Evolutionary conservation across 1,140 invertebrate genomes (phyloP).

Genomic region (Zaprionus kolodkinae): DNA sequence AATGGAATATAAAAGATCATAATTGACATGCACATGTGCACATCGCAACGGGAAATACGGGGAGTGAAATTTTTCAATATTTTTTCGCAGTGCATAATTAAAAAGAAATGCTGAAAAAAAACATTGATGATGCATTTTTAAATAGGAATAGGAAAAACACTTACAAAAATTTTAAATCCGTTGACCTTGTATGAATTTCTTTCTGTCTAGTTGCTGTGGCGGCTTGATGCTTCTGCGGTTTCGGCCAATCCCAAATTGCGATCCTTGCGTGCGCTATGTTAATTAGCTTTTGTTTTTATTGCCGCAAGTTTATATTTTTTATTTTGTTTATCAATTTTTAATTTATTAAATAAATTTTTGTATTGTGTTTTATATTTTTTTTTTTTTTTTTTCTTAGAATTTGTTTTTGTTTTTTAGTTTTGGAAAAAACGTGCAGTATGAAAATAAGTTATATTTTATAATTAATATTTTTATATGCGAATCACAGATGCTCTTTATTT

Average conservation of each 20-base stretch:
- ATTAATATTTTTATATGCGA: conserved; percentile 55
- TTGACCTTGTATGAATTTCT: conserved; percentile 79
- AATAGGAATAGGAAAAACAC: conserved; percentile 33
- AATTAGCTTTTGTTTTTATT: conserved; percentile 42
- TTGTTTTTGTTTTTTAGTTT: conserved; percentile 30
- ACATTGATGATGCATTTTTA: conserved; percentile 19
- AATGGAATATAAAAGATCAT: conserved; percentile 37
- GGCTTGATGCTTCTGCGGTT: conserved; percentile 38
- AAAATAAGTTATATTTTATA: conserved; percentile 71
- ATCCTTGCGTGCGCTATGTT: conserved; percentile 47
- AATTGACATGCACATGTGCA: conserved; percentile 80
- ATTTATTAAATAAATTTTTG: conserved; percentile 60
- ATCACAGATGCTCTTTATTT: conserved; percentile 74
- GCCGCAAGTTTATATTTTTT: conserved; percentile 28
- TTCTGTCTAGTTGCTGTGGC: conserved; percentile 41
- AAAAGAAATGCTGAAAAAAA: conserved; percentile 36
- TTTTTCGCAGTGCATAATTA: conserved; percentile 37
- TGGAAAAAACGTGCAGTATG: conserved; percentile 70
- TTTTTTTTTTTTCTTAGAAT: conserved; percentile 11
- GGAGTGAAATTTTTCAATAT: conserved; percentile 38
- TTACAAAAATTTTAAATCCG: conserved; percentile 83
- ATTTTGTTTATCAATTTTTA: conserved; percentile 34
- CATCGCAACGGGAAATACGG: conserved; percentile 6
- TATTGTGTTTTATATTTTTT: conserved; percentile 14
- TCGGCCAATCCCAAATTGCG: conserved; percentile 12